phyloP scores from a whole-genome alignment of 2,888 invertebrate genomes.

The Drosophila merina region DNA sequence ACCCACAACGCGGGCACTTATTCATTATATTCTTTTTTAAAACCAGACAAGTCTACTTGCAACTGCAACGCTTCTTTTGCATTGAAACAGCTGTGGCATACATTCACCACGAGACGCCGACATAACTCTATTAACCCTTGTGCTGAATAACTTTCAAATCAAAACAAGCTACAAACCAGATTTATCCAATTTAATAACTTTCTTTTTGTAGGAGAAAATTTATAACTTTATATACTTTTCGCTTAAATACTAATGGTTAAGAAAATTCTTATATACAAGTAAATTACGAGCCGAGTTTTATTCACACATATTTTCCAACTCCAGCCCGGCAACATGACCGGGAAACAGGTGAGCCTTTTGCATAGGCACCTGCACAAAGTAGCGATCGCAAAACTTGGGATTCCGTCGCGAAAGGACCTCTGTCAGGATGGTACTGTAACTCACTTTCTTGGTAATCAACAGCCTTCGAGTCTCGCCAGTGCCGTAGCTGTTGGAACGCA shows the following conservation, averaged over 20 bases:
- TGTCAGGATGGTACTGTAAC: constrained; percentile 66
- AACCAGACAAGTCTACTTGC: constrained; percentile 7
- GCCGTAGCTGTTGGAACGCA: constrained; percentile 85
- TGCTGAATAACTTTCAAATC: neutral
- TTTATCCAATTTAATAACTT: neutral
- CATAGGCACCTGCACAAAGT: constrained; percentile 81
- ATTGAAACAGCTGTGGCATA: neutral
- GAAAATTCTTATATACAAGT: constrained; percentile 40
- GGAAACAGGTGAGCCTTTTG: constrained; percentile 77
- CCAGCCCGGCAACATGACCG: constrained; percentile 70
- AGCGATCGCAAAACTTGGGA: constrained; percentile 78
- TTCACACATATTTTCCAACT: constrained; percentile 53
- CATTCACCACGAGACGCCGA: constrained; percentile 18
- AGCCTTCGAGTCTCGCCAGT: constrained; percentile 82
- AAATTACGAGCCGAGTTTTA: constrained; percentile 13
- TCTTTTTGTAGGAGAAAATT: neutral
- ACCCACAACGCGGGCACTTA: constrained; percentile 60
- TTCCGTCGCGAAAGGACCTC: constrained; percentile 78
- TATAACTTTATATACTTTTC: neutral
- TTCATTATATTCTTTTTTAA: constrained; percentile 38
- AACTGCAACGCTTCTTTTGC: constrained; percentile 39
- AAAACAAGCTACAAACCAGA: neutral
- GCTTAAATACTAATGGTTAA: neutral
- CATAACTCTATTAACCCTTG: neutral
- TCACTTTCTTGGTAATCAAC: constrained; percentile 81